A percentile compares a stretch with the other conserved stretches of the same genome.
Evolutionary conservation across 2,888 invertebrate genomes (phyloP).

Genomic region (Aleiodes testaceus): DNA sequence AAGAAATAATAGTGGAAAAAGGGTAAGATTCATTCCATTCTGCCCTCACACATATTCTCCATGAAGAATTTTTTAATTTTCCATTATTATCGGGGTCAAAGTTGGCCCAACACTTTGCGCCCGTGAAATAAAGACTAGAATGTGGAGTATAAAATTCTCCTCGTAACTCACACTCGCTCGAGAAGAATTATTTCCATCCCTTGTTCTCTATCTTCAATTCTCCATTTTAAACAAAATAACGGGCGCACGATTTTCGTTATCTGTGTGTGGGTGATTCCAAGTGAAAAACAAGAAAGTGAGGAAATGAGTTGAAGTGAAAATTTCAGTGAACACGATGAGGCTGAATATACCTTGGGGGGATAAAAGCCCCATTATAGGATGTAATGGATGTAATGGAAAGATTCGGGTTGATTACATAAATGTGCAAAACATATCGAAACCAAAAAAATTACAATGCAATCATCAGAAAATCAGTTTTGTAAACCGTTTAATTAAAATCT

Average conservation of each 20-base stretch:
- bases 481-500: no score
- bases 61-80: conserved; percentile 9
- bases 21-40: conserved; percentile 1
- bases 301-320: not conserved
- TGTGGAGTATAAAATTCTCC: conserved; percentile 16
- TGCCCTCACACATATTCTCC: not conserved
- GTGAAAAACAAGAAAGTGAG: not conserved
- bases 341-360: no score
- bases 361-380: no score
- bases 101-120: conserved; percentile 1
- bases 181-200: conserved; percentile 1
- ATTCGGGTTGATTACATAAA: not conserved
- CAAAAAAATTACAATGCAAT: no score
- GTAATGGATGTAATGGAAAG: not conserved
- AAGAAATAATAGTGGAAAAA: conserved; percentile 18
- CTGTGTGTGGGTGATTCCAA: not conserved
- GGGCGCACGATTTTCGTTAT: not conserved
- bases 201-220: not conserved
- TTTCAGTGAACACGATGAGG: no score
- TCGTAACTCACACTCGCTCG: conserved; percentile 16
- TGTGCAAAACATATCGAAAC: not conserved
- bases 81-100: not conserved
- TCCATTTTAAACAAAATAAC: conserved; percentile 3
- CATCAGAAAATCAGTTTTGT: no score
- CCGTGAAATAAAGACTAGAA: not conserved